phyloP scores from a whole-genome alignment of 2,888 invertebrate species.

The Melanostoma scalare region DNA sequence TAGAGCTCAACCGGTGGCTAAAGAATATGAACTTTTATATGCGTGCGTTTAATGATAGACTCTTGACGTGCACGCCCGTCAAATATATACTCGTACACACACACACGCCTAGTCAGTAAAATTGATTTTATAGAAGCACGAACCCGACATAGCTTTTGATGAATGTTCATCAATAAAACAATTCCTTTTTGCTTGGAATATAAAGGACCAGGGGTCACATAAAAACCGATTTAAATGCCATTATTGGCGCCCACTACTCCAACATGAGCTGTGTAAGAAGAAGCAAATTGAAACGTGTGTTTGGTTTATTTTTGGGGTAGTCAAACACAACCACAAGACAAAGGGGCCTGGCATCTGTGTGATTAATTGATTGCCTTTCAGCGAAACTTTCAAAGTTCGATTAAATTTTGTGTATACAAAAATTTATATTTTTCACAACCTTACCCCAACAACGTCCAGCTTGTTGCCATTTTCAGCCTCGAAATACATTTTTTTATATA shows the following conservation, averaged over 20 bases:
- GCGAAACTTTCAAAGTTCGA: background rate
- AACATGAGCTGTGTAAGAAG: background rate
- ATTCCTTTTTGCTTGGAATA: background rate
- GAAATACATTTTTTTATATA: constrained; percentile 1
- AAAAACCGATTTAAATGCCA: background rate
- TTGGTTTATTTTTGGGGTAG: background rate
- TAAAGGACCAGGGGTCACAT: background rate
- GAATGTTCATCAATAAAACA: constrained; percentile 33
- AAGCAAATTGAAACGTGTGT: background rate
- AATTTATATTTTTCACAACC: background rate
- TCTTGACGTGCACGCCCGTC: background rate
- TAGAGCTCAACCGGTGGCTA: constrained; percentile 27
- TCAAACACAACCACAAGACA: background rate
- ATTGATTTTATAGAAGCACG: constrained; percentile 28
- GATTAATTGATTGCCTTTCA: background rate
- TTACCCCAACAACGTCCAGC: background rate
- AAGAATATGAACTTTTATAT: constrained; percentile 52
- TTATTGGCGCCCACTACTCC: constrained; percentile 32
- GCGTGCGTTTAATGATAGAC: constrained; percentile 21
- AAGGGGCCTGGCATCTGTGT: background rate
- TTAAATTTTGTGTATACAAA: background rate
- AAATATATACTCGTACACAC: constrained; percentile 1
- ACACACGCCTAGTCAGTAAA: constrained; percentile 4
- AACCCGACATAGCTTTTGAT: constrained; percentile 34
- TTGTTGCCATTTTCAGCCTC: background rate